Evolutionary conservation across 2,888 invertebrate species (phyloP).

Genomic region (Cephalotes varians): DNA sequence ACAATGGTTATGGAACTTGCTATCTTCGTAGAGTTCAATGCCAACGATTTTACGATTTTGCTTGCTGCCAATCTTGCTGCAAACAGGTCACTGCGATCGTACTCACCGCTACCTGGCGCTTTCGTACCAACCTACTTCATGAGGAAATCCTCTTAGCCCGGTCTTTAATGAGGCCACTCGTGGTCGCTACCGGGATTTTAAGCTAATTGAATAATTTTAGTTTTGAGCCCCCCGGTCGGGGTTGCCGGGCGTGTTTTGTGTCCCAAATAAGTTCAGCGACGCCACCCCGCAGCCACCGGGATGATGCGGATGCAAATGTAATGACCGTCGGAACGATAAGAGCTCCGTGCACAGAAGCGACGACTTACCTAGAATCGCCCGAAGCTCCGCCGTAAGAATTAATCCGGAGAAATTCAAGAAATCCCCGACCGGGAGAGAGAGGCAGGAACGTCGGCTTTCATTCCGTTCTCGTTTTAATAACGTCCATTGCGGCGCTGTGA

Average conservation of each 20-base stretch:
- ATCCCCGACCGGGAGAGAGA: constrained; percentile 6
- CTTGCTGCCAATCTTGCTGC: not conserved
- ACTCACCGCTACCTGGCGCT: constrained; percentile 14
- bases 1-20: not conserved
- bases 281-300: constrained; percentile 8
- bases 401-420: constrained; percentile 55
- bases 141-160: constrained; percentile 81
- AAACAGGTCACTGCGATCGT: constrained; percentile 6
- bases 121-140: constrained; percentile 53
- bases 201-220: constrained; percentile 82
- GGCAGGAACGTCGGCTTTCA: not conserved
- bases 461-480: constrained; percentile 38
- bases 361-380: constrained; percentile 35
- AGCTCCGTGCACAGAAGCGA: constrained; percentile 29
- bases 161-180: constrained; percentile 80
- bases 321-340: constrained; percentile 56
- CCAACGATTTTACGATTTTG: not conserved
- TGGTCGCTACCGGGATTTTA: constrained; percentile 76
- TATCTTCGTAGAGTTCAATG: constrained; percentile 13
- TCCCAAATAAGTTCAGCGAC: constrained; percentile 48
- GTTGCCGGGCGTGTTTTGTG: constrained; percentile 61
- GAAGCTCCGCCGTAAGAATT: constrained; percentile 52
- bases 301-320: constrained; percentile 62
- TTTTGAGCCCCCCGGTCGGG: constrained; percentile 73
- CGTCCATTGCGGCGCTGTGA: not conserved